Percentiles rank a stretch among this genome's conserved stretches.
Evolutionary conservation across 2,113 vertebrate species (phyloP).

Genomic region (Callionymus lyra): DNA sequence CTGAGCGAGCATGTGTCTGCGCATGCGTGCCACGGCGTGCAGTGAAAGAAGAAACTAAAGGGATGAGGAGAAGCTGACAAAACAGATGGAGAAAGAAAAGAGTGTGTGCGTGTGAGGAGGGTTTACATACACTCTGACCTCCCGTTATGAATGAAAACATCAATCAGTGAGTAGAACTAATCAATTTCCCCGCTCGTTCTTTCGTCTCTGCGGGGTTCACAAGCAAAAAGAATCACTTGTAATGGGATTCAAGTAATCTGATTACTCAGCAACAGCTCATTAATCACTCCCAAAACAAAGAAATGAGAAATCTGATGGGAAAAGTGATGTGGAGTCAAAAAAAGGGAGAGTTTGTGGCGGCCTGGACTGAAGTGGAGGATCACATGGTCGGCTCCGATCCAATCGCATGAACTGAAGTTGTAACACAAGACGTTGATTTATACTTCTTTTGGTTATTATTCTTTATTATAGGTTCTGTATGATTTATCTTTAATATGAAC

Average conservation of each 20-base stretch:
- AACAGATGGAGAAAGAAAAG: conserved; percentile 3
- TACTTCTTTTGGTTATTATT: no score
- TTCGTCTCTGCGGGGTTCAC: conserved; percentile 26
- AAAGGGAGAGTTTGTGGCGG: not conserved
- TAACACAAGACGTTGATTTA: no score
- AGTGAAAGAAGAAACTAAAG: conserved; percentile 14
- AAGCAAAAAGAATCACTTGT: conserved; percentile 37
- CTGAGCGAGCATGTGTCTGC: conserved; percentile 2
- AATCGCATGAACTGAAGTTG: no score
- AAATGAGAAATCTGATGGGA: conserved; percentile 4
- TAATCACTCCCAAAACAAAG: conserved; percentile 18
- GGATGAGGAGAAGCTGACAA: conserved; percentile 5
- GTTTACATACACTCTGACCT: conserved; percentile 54
- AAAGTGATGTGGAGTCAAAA: conserved; percentile 1
- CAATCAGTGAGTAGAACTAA: conserved; percentile 51
- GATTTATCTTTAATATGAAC: no score
- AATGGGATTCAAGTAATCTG: conserved; percentile 49
- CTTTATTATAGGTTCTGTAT: no score
- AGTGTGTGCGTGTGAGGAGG: conserved; percentile 10
- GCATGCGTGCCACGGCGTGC: conserved; percentile 3
- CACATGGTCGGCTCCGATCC: no score
- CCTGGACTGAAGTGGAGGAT: not conserved
- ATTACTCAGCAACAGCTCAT: conserved; percentile 37
- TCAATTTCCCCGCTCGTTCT: conserved; percentile 37
- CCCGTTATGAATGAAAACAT: conserved; percentile 55